Conservation (phyloP, 2,113 vertebrate genomes). For the Mastomys natalensis region DNA sequence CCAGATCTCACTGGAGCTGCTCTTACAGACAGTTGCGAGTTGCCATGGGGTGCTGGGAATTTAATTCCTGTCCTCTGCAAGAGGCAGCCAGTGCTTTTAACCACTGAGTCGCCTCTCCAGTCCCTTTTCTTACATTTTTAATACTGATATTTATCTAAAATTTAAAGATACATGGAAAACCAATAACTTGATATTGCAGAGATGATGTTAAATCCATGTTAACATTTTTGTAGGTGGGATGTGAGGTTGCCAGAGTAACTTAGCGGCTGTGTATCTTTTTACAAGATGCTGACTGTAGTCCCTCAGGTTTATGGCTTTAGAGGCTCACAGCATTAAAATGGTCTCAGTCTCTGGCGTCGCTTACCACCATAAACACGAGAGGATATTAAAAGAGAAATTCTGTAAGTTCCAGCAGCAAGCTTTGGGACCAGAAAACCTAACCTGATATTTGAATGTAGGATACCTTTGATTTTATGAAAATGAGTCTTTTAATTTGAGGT, state of each 20-base stretch:
- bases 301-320: constrained; percentile 52
- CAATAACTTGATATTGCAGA: neutral
- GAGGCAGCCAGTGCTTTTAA: neutral
- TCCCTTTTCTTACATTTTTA: neutral
- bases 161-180: constrained; percentile 12
- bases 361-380: constrained; percentile 19
- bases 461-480: constrained; percentile 23
- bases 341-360: constrained; percentile 64
- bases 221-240: constrained; percentile 32
- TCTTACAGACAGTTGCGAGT: neutral
- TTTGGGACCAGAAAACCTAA: constrained; percentile 10
- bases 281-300: constrained; percentile 17
- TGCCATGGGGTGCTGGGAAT: neutral
- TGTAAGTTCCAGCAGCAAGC: neutral
- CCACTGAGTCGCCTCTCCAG: neutral
- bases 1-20: neutral
- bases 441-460: constrained; percentile 20
- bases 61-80: neutral
- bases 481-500: constrained; percentile 9
- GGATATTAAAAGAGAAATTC: constrained; percentile 44
- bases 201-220: neutral
- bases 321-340: constrained; percentile 56
- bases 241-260: neutral
- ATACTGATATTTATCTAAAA: neutral
- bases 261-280: neutral